A percentile compares a stretch with the other conserved stretches of the same genome.
phyloP scores from a whole-genome alignment of 2,113 vertebrate species.

The Carassius gibelio region DNA sequence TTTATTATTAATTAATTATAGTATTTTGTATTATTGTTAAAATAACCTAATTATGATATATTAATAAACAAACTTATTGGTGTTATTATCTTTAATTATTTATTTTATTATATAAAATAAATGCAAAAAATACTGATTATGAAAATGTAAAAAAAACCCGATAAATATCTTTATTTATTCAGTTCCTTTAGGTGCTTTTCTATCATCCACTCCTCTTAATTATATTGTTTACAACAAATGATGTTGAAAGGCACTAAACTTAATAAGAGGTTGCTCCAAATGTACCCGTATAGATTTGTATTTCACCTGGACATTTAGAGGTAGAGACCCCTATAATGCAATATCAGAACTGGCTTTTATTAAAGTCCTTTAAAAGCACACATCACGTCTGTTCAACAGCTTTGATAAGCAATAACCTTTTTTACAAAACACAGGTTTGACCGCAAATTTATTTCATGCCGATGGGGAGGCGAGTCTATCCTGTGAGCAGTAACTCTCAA shows the following conservation, averaged over 20 bases:
- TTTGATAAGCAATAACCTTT: neutral
- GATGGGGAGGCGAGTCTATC: slow-evolving; percentile 34
- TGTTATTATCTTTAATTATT: too few species aligned
- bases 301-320: neutral
- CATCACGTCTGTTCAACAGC: neutral
- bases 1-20: too few species aligned
- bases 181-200: neutral
- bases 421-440: slow-evolving; percentile 34
- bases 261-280: neutral
- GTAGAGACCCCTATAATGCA: neutral
- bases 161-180: neutral
- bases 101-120: too few species aligned
- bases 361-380: neutral
- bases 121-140: too few species aligned
- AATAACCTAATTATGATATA: too few species aligned
- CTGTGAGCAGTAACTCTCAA: slow-evolving; percentile 40
- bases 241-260: neutral
- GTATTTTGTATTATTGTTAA: too few species aligned
- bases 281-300: neutral
- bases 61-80: too few species aligned
- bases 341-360: neutral
- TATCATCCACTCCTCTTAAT: neutral
- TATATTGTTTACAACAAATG: neutral
- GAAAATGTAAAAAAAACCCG: too few species aligned
- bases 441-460: neutral